Conservation (phyloP, 2,888 invertebrate genomes). For the Sepioteuthis lessoniana region DNA sequence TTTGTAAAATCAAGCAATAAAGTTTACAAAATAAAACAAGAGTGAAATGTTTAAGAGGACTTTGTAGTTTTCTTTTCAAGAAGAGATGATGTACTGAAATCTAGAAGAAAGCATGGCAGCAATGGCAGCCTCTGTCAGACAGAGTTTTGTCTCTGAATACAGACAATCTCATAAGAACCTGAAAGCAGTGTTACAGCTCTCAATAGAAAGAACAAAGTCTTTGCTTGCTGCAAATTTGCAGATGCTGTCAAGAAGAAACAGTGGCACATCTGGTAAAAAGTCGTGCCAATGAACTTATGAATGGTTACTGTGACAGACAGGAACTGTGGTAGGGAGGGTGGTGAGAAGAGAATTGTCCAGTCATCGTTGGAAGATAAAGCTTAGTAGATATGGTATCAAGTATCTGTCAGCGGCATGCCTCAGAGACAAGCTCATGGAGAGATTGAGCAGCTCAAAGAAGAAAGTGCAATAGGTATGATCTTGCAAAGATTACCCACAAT, state of each 20-base stretch:
- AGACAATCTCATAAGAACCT: not conserved
- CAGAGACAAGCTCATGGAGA: not conserved
- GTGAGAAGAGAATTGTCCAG: not conserved
- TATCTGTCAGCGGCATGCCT: not conserved
- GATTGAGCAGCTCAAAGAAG: not conserved
- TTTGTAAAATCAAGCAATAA: too few species aligned
- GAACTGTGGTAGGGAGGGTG: not conserved
- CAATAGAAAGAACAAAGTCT: not conserved
- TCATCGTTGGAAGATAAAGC: not conserved
- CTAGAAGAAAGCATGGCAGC: too few species aligned
- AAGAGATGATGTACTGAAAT: too few species aligned
- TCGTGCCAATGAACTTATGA: not conserved
- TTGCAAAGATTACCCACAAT: not conserved
- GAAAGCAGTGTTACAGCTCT: not conserved
- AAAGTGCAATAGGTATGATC: not conserved
- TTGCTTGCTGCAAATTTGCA: not conserved
- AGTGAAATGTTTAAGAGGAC: too few species aligned
- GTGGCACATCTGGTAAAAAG: slow-evolving; percentile 1
- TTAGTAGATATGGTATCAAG: not conserved
- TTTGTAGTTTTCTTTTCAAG: too few species aligned
- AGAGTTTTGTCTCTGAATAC: not conserved
- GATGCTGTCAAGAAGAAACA: not conserved
- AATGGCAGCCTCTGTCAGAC: not conserved
- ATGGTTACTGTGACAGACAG: slow-evolving; percentile 4
- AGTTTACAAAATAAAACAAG: too few species aligned